Conservation (phyloP, 1,140 invertebrate species). For the Bombus picipes region DNA sequence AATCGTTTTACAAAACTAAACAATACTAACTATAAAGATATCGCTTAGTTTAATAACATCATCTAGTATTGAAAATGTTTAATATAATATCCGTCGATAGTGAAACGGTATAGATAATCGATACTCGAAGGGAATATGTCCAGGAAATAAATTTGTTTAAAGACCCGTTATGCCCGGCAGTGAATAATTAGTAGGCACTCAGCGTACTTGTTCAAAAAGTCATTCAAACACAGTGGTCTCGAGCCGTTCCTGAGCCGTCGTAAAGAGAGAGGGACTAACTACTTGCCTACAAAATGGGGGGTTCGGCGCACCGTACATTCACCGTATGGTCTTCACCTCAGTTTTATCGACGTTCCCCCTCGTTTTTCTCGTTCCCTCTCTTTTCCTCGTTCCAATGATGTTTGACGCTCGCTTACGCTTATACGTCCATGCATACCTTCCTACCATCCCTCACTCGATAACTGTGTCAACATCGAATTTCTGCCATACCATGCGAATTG, state of each 20-base stretch:
- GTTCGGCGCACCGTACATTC: slow-evolving; percentile 66
- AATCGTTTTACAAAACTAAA: too few relatives aligned
- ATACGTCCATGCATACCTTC: slow-evolving; percentile 7
- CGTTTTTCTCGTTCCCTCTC: slow-evolving; percentile 39
- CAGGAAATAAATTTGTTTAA: slow-evolving; percentile 33
- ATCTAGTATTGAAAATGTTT: not conserved
- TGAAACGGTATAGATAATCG: not conserved
- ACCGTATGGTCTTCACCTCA: slow-evolving; percentile 61
- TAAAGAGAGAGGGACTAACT: slow-evolving; percentile 64
- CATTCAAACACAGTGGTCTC: slow-evolving; percentile 32
- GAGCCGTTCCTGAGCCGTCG: slow-evolving; percentile 56
- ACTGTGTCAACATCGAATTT: slow-evolving; percentile 31
- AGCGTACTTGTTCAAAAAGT: slow-evolving; percentile 33
- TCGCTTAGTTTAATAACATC: not conserved
- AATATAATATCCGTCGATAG: not conserved
- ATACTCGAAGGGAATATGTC: not conserved
- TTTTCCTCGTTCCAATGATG: not conserved
- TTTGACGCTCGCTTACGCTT: not conserved
- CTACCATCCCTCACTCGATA: slow-evolving; percentile 41
- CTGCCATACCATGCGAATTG: slow-evolving; percentile 30
- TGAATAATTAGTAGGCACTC: slow-evolving; percentile 42
- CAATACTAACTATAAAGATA: not conserved
- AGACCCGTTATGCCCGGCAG: slow-evolving; percentile 38
- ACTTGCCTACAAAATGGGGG: slow-evolving; percentile 63
- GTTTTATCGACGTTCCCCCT: slow-evolving; percentile 51